Evolutionary conservation across 1,140 invertebrate genomes (phyloP).

Genomic region (Listronotus bonariensis): DNA sequence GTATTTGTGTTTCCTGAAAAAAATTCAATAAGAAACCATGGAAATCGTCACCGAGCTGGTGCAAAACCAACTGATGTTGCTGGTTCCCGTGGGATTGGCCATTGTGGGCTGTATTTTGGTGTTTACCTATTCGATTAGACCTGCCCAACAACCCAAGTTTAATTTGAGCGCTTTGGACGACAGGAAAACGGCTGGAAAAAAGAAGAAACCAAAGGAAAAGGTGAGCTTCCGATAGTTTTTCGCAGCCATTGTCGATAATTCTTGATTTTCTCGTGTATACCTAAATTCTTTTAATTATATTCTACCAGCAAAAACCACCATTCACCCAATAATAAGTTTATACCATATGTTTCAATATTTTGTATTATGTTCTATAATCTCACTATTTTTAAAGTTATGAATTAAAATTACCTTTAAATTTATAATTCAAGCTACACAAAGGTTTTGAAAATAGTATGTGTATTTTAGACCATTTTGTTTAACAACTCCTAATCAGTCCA

Average conservation of each 20-base stretch:
- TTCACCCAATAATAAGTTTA: background rate
- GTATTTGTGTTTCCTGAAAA: slow-evolving; percentile 12
- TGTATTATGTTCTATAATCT: background rate
- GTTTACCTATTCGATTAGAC: slow-evolving; percentile 74
- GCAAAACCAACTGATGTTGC: slow-evolving; percentile 61
- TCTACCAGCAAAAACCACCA: background rate
- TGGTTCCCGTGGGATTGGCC: slow-evolving; percentile 64
- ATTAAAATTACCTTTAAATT: background rate
- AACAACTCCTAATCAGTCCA: no score
- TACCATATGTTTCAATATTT: slow-evolving; percentile 10
- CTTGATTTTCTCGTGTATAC: background rate
- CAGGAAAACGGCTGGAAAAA: slow-evolving; percentile 67
- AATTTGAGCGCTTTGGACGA: slow-evolving; percentile 68
- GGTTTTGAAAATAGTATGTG: no score
- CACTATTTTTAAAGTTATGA: background rate
- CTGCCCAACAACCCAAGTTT: slow-evolving; percentile 72
- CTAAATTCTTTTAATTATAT: background rate
- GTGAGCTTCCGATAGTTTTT: slow-evolving; percentile 55
- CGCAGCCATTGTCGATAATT: no score
- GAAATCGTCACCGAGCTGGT: slow-evolving; percentile 61
- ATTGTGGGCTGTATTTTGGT: slow-evolving; percentile 68
- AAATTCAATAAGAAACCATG: slow-evolving; percentile 50
- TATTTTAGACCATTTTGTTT: no score
- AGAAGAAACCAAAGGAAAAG: slow-evolving; percentile 73
- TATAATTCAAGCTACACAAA: no score